Evolutionary conservation across 2,888 invertebrate species (phyloP).

Genomic region (Sesia apiformis): DNA sequence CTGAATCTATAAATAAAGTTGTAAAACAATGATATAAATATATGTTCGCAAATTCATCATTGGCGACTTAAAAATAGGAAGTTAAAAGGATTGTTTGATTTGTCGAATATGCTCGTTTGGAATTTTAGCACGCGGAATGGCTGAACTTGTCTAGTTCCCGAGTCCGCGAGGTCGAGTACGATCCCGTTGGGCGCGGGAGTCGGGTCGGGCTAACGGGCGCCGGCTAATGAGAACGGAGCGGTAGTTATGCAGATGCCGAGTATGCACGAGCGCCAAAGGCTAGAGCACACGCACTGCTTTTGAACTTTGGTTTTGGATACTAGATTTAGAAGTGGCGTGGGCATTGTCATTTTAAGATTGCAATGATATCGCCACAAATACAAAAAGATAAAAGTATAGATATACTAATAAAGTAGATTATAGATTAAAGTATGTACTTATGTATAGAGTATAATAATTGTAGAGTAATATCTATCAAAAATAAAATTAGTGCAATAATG

Average conservation of each 20-base stretch:
- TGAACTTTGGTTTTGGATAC: too few species aligned
- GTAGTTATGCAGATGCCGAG: constrained; percentile 59
- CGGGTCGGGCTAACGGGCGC: constrained; percentile 57
- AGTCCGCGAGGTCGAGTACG: constrained; percentile 21
- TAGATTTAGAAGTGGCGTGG: too few species aligned
- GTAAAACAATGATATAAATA: neutral
- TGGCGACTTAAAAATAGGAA: neutral
- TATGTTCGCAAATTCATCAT: neutral
- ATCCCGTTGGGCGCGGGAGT: constrained; percentile 41
- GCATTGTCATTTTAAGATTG: too few species aligned
- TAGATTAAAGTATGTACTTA: too few species aligned
- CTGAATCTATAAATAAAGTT: neutral
- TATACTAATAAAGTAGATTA: too few species aligned
- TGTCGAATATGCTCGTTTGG: neutral
- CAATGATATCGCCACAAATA: too few species aligned
- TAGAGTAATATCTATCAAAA: too few species aligned
- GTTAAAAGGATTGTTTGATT: neutral
- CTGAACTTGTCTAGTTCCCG: constrained; percentile 2
- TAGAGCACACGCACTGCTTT: neutral
- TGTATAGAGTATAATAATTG: too few species aligned
- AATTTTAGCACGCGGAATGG: constrained; percentile 8
- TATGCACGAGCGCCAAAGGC: neutral
- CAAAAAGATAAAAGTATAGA: too few species aligned
- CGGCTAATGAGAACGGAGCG: constrained; percentile 63
- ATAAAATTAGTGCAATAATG: too few species aligned